phyloP scores from a whole-genome alignment of 2,113 vertebrate species.

The Aleadryas rufinucha region DNA sequence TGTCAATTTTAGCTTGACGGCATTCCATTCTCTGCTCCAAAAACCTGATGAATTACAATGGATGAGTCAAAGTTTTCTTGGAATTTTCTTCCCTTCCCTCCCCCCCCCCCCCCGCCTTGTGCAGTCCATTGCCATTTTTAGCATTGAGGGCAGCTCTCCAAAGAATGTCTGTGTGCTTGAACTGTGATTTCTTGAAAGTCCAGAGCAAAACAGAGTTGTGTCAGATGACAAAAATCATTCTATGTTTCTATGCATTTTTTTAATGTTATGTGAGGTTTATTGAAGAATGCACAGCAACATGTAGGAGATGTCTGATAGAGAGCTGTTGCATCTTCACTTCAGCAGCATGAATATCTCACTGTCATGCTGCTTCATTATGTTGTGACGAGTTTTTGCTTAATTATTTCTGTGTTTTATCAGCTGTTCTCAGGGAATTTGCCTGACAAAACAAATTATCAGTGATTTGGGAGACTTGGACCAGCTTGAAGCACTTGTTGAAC shows the following conservation, averaged over 20 bases:
- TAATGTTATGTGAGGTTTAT: not conserved
- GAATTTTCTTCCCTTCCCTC: not conserved
- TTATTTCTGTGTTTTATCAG: conserved; percentile 39
- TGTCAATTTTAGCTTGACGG: not conserved
- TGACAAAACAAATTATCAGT: conserved; percentile 9
- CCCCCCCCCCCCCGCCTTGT: not conserved
- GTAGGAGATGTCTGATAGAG: not conserved
- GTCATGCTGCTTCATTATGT: not conserved
- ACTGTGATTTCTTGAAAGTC: conserved; percentile 18
- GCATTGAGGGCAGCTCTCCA: not conserved
- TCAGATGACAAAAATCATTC: not conserved
- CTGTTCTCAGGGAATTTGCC: not conserved
- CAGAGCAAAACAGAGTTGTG: not conserved
- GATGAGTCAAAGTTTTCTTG: conserved; percentile 61
- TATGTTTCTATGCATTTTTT: not conserved
- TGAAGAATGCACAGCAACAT: not conserved
- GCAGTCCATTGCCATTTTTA: conserved; percentile 41
- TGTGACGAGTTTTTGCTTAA: not conserved
- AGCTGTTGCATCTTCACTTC: not conserved
- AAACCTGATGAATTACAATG: conserved; percentile 42
- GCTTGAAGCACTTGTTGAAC: conserved; percentile 22
- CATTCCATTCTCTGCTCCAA: conserved; percentile 47
- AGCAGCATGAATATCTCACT: not conserved
- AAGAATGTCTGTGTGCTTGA: not conserved
- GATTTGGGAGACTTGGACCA: not conserved